Base-by-base conservation (phyloP, 2,797 vertebrate species). In the Florisuga fusca region DNA sequence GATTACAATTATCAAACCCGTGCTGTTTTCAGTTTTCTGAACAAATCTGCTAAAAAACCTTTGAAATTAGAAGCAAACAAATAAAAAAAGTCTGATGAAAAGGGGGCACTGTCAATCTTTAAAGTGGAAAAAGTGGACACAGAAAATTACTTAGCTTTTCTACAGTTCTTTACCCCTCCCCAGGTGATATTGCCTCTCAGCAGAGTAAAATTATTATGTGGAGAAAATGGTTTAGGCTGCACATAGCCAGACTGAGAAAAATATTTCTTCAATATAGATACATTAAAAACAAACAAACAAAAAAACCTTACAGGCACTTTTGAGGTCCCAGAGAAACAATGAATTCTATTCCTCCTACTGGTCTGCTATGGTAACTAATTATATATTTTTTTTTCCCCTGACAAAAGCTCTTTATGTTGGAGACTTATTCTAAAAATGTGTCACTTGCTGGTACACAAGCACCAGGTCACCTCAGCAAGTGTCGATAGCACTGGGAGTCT, bases 31-130 rank as follows among this genome's bases (percentile, higher is more conserved):
- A 87, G 62, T 88, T 85, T 94, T 97, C 93, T 87, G 75, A 78
- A 87, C 93, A 90, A 96, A 92, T 66, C 85, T 93, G 41, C 90
- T 91, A 90, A 92, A 95, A 95, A 83, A 63, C 43, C 75, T 94
- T 95, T 95, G 87, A 87, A 95, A 95, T 80, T 64, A 82, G 85
- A 96, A 89, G 74, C 36, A 97, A 97, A 95, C 91, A 97, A 96
- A 91, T 85, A 94, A 94, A 89, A 69, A 90, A 78, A 73, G 55
- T 88, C 78, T 93, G 41, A 94, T 93, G 86, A 94, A 89, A 95
- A 82, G 51, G 31, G 36, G 59, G 15, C 36, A 74, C 79, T 54
- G 25, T 86, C 55, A 95, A 89, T 78, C 50, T 73, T 95, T 87
- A 80, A 90, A 72, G 59, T 82, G 75, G 38, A 89, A 95, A 94